phyloP scores from a whole-genome alignment of 2,113 vertebrate genomes.

The Nesogale talazaci region DNA sequence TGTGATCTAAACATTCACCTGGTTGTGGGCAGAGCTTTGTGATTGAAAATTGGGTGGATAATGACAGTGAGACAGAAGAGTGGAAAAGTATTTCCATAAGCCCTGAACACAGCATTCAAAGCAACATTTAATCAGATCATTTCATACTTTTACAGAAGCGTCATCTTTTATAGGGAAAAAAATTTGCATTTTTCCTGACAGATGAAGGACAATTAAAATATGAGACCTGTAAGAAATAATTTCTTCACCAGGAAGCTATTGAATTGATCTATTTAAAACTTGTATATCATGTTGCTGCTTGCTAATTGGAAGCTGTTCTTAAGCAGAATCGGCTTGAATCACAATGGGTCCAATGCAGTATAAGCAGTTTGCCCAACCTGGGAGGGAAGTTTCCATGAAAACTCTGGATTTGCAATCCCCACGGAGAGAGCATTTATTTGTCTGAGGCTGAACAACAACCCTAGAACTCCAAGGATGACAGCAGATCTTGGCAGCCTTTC shows the following conservation, averaged over 20 bases:
- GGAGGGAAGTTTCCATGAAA: background rate
- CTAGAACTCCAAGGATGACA: background rate
- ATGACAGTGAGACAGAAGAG: background rate
- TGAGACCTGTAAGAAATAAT: too few species aligned
- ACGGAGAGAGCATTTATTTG: background rate
- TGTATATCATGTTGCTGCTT: constrained; percentile 54
- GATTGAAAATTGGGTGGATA: background rate
- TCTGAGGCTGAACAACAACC: background rate
- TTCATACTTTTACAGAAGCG: constrained; percentile 47
- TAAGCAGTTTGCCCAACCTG: constrained; percentile 8
- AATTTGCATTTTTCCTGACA: background rate
- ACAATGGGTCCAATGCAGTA: constrained; percentile 71
- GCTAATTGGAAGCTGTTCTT: constrained; percentile 73
- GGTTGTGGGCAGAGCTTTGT: background rate
- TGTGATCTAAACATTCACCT: background rate
- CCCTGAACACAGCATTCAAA: constrained; percentile 6
- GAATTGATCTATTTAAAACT: constrained; percentile 65
- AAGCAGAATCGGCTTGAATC: constrained; percentile 66
- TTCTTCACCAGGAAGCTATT: constrained; percentile 52
- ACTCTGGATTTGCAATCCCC: background rate
- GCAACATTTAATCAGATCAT: constrained; percentile 48
- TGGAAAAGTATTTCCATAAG: background rate
- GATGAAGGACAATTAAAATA: too few species aligned
- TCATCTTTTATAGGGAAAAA: constrained; percentile 55
- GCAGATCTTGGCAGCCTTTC: background rate